Percentiles rank a stretch among this genome's conserved stretches.
Conservation (phyloP, 2,113 vertebrate species). For the Zapus hudsonius region DNA sequence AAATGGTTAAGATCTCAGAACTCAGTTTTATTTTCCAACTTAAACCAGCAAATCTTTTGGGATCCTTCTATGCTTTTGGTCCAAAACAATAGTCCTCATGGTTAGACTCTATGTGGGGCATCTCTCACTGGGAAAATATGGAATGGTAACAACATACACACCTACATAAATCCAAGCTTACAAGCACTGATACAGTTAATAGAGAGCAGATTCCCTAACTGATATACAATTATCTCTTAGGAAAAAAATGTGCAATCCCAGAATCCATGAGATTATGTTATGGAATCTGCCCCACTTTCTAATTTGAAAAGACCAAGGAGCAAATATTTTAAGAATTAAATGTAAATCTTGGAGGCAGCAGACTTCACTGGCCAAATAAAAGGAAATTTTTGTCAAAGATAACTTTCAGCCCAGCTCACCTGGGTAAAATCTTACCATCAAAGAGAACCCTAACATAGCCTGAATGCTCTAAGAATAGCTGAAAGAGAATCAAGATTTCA, state of each 20-base stretch:
- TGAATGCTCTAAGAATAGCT: conserved; percentile 50
- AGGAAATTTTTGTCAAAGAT: conserved; percentile 46
- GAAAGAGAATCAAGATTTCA: conserved; percentile 49
- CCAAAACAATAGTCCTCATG: background rate
- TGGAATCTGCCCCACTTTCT: conserved; percentile 26
- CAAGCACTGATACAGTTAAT: background rate
- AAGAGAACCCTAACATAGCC: conserved; percentile 4
- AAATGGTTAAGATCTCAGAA: conserved; percentile 64
- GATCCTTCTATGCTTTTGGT: background rate
- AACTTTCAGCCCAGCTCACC: conserved; percentile 18
- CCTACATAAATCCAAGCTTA: background rate
- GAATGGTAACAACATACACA: background rate
- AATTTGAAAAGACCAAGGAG: conserved; percentile 4
- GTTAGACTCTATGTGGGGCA: conserved; percentile 3
- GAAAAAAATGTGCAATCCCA: background rate
- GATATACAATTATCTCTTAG: background rate
- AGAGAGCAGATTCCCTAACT: background rate
- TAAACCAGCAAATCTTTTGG: conserved; percentile 33
- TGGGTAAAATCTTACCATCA: conserved; percentile 24
- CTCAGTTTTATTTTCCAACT: conserved; percentile 55
- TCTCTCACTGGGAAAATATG: conserved; percentile 19
- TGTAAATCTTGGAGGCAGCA: background rate
- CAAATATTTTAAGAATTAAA: conserved; percentile 46
- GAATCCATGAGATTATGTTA: background rate
- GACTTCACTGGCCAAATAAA: conserved; percentile 48